A percentile compares a stretch with the other conserved stretches of the same genome.
These are phyloP conservation scores for Podiceps cristatus DNA, from an alignment of 2,113 vertebrate species.

Conservation along the genomic window DNA sequence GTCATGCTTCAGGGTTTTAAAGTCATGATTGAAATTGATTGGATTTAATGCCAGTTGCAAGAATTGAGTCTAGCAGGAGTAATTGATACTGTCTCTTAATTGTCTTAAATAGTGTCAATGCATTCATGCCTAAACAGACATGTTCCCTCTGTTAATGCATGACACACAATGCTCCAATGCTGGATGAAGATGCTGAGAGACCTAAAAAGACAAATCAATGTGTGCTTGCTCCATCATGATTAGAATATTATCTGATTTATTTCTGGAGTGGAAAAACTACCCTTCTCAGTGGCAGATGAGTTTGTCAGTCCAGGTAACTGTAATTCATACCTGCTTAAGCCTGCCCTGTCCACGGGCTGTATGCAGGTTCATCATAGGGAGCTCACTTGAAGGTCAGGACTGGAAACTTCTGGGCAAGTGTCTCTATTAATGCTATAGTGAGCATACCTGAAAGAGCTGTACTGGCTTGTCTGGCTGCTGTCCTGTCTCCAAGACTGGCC, in stretches of 20 bases:
- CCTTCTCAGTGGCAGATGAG: not conserved
- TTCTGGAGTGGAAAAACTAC: not conserved
- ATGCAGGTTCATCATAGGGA: not conserved
- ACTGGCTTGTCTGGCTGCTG: not conserved
- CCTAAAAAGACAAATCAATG: not conserved
- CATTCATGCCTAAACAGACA: not conserved
- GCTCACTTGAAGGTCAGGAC: not conserved
- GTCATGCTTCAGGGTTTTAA: not conserved
- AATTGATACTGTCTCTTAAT: not conserved
- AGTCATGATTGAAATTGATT: not conserved
- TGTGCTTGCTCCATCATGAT: not conserved
- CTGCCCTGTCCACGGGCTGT: not conserved
- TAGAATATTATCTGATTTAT: not conserved
- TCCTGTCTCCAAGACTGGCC: not conserved
- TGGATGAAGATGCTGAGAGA: not conserved
- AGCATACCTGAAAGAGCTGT: not conserved
- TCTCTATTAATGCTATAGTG: not conserved
- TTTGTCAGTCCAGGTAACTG: not conserved
- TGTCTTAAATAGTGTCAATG: not conserved
- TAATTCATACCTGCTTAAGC: not conserved
- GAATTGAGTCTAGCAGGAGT: not conserved
- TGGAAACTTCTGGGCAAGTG: not conserved
- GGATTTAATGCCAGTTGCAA: not conserved
- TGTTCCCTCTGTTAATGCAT: not conserved
- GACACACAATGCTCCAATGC: not conserved